Conservation (phyloP, 2,888 invertebrate genomes). For the Yponomeuta plumbellus region DNA sequence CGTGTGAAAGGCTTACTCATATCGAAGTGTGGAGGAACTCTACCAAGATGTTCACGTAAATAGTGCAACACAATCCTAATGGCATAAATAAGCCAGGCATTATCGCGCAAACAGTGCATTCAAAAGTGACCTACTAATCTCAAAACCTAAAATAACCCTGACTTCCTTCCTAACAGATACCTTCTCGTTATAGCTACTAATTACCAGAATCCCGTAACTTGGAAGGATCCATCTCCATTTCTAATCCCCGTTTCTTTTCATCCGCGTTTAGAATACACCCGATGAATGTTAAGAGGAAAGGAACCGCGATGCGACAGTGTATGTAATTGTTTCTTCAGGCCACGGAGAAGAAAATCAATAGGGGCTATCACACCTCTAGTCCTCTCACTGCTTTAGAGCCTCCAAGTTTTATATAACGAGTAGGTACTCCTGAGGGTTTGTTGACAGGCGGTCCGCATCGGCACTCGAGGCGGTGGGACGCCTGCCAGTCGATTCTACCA, state of each 20-base stretch:
- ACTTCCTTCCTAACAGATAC: not conserved
- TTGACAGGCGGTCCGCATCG: constrained; percentile 62
- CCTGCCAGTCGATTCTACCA: constrained; percentile 59
- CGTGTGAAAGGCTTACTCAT: too few relatives aligned
- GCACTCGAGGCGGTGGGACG: constrained; percentile 49
- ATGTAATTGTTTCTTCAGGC: constrained; percentile 38
- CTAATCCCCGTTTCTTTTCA: not conserved
- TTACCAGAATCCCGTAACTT: not conserved
- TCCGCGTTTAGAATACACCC: not conserved
- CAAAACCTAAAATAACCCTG: not conserved
- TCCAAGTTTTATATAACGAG: constrained; percentile 45
- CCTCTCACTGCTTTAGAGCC: constrained; percentile 34
- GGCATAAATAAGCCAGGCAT: too few relatives aligned
- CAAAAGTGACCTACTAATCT: not conserved
- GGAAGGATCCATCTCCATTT: not conserved
- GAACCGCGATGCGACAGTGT: constrained; percentile 46
- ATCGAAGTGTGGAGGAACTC: too few relatives aligned
- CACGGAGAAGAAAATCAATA: constrained; percentile 60
- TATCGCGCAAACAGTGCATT: not conserved
- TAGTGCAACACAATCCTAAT: too few relatives aligned
- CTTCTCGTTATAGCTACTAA: not conserved
- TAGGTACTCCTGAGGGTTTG: constrained; percentile 42
- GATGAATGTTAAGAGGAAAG: constrained; percentile 39
- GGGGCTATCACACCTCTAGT: constrained; percentile 37
- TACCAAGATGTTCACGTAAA: too few relatives aligned